Evolutionary conservation across 1,140 invertebrate genomes (phyloP), one percentile per base, ranked within the genome.

Genomic region (Wasmannia auropunctata): DNA sequence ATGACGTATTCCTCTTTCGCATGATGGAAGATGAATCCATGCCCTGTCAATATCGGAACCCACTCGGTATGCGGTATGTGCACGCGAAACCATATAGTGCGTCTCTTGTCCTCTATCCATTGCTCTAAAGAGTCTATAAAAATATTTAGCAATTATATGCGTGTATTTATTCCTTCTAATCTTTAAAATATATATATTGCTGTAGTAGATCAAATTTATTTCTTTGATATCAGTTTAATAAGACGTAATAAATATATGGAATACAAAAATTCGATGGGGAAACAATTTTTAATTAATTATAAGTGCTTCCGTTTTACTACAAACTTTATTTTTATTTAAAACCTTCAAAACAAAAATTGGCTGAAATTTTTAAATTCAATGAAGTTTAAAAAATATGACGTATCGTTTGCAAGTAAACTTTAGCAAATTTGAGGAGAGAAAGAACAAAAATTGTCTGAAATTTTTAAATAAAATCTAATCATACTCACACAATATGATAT

Each of bases 11-110:
- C 96, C 31, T 97, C 95, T 88, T 97, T 96, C 0, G 98, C 97
- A 96, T 99, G 98, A 95, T 99, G 98, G 92, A 97, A 99, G 79
- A 97, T 96, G 92, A 99, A 99, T 25, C 97, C 98, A 92, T 97
- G 96, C 96, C 97, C 96, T 1, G 97, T 96, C 86, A 98, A 95
- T 86, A 97, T 93, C 49, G 98, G 98, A 69, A 99, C 96, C 96
- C 98, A 98, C 14, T 96, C 96, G 7, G 97, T 95, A 90, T 98
- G 96, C 62, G 96, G 94, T 51, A 97, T 95, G 91, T 96, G 92
- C 3, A 98, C 96, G 93, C 97, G 97, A 92, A 98, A 98, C 98
- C 98, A 99, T 79, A 98, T 96, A 37, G 97, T 97, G 87, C 98
- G 95, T 91, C 96, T 96, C 34, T 96, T 96, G 22, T 96, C 95